Conservation (phyloP, 2,113 vertebrate genomes). For the Catharus fuscescens region DNA sequence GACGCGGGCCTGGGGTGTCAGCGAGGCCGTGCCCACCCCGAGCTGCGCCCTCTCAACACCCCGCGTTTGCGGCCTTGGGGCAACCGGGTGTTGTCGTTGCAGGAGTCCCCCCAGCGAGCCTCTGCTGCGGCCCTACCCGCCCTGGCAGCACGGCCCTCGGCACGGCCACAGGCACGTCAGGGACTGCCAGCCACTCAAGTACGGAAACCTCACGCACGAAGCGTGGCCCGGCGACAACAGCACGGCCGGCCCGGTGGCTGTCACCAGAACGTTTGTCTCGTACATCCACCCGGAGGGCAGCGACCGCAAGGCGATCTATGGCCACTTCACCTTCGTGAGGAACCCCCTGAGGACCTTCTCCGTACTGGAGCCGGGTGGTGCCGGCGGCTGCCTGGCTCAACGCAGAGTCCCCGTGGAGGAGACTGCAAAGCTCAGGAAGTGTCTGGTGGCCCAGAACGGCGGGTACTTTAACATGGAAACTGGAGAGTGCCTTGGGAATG, state of each 20-base stretch:
- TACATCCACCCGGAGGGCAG: not conserved
- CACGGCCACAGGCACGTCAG: conserved; percentile 76
- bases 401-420: conserved; percentile 76
- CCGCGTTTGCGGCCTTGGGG: not conserved
- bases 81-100: not conserved
- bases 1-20: not conserved
- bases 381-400: conserved; percentile 76
- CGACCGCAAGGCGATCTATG: conserved; percentile 63
- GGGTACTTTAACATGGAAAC: conserved; percentile 82
- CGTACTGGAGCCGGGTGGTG: conserved; percentile 85
- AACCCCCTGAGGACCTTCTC: conserved; percentile 86
- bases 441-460: conserved; percentile 88
- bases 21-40: not conserved
- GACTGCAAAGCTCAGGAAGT: conserved; percentile 72
- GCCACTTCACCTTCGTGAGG: conserved; percentile 84
- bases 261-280: conserved; percentile 79
- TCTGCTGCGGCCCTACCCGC: conserved; percentile 78
- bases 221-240: conserved; percentile 64
- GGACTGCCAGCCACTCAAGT: conserved; percentile 76
- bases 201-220: conserved; percentile 83
- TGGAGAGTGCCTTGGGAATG: conserved; percentile 82
- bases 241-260: conserved; percentile 28
- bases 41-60: not conserved
- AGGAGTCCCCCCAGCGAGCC: conserved; percentile 76
- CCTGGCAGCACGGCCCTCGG: conserved; percentile 70